phyloP scores from a whole-genome alignment of 2,113 vertebrate genomes.

The Erpornis zantholeuca region DNA sequence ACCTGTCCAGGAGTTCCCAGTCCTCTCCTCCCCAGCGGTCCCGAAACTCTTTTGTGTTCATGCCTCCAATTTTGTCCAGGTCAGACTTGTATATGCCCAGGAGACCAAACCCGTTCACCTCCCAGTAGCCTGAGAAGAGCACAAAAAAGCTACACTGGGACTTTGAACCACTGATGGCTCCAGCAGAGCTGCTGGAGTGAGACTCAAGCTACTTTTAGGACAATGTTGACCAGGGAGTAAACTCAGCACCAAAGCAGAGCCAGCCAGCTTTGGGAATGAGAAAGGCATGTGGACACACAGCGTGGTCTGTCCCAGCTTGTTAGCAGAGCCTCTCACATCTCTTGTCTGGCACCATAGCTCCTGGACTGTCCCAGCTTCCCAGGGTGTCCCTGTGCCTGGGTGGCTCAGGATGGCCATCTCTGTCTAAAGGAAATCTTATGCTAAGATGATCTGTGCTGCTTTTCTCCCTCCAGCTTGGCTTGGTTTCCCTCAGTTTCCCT shows the following conservation, averaged over 20 bases:
- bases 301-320: not conserved
- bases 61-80: slow-evolving; percentile 87
- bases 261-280: not conserved
- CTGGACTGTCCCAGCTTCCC: not conserved
- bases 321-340: not conserved
- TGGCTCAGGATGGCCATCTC: not conserved
- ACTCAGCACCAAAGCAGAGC: not conserved
- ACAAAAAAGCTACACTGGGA: not conserved
- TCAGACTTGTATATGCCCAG: slow-evolving; percentile 97
- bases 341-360: not conserved
- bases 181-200: not conserved
- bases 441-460: not conserved
- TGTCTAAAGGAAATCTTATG: not conserved
- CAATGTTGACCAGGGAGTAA: not conserved
- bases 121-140: slow-evolving; percentile 87
- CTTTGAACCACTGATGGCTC: not conserved
- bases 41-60: slow-evolving; percentile 92
- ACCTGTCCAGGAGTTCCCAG: slow-evolving; percentile 98
- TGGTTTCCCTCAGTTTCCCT: not conserved
- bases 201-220: not conserved
- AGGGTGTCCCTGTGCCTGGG: not conserved
- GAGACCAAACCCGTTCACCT: slow-evolving; percentile 94
- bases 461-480: not conserved
- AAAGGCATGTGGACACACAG: not conserved
- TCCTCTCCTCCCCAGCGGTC: slow-evolving; percentile 96